Conservation (phyloP, 2,113 vertebrate species). For the Proteles cristata region DNA sequence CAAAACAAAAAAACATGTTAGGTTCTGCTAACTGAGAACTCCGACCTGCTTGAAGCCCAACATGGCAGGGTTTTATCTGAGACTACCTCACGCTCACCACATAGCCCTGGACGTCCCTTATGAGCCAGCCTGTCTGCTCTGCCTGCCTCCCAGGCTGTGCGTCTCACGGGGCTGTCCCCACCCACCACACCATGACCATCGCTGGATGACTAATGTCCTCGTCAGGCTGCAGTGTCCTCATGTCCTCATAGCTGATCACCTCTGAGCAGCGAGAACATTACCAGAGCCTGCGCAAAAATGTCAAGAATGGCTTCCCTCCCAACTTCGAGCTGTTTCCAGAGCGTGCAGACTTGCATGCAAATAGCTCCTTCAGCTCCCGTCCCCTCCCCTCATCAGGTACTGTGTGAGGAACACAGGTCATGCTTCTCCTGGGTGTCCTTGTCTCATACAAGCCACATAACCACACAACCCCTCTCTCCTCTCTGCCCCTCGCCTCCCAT, state of each 20-base stretch:
- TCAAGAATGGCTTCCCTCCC: background rate
- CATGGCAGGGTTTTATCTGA: background rate
- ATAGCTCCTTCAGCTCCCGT: background rate
- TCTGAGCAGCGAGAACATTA: background rate
- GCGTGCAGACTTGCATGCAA: background rate
- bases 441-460: background rate
- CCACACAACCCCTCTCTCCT: background rate
- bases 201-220: background rate
- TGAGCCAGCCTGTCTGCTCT: background rate
- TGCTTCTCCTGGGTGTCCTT: background rate
- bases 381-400: background rate
- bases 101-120: background rate
- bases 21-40: background rate
- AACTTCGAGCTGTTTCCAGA: background rate
- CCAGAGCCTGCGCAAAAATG: background rate
- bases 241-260: background rate
- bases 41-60: background rate
- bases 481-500: too few species aligned
- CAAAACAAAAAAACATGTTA: background rate
- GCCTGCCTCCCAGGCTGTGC: background rate
- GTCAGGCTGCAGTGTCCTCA: background rate
- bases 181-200: background rate
- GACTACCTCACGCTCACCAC: background rate
- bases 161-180: accelerated
- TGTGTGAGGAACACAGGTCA: too few species aligned